A percentile compares a stretch with the other conserved stretches of the same genome.
These are phyloP conservation scores for Microdon myrmicae DNA, from an alignment of 2,888 invertebrate species.

Conservation along the genomic window DNA sequence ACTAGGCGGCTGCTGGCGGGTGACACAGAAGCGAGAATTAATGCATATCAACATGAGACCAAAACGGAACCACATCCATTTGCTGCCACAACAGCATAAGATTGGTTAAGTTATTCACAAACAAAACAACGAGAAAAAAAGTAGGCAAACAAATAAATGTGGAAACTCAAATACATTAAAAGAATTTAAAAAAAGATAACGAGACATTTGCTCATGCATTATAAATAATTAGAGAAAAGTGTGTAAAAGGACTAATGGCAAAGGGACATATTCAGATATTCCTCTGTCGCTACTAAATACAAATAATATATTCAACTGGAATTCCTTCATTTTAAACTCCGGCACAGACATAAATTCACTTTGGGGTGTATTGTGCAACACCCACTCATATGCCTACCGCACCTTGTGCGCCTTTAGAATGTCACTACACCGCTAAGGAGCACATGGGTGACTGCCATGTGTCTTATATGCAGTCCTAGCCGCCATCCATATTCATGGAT, in stretches of 20 bases:
- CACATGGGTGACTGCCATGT: conserved; percentile 3
- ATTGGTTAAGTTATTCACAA: conserved; percentile 43
- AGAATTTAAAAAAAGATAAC: too few relatives aligned
- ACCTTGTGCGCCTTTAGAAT: conserved; percentile 26
- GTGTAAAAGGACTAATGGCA: conserved; percentile 9
- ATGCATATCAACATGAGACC: conserved; percentile 18
- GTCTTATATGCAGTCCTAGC: conserved; percentile 14
- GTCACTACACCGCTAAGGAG: too few relatives aligned
- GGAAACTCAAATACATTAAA: too few relatives aligned
- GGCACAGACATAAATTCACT: neutral
- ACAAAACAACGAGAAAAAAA: conserved; percentile 15
- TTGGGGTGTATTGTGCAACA: neutral
- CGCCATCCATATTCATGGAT: conserved; percentile 28
- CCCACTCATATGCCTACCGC: conserved; percentile 6
- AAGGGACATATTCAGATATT: conserved; percentile 46
- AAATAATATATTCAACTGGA: conserved; percentile 45
- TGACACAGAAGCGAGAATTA: conserved; percentile 20
- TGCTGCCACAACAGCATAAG: conserved; percentile 34
- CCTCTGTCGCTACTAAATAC: conserved; percentile 43
- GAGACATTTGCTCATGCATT: too few relatives aligned
- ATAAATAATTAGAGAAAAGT: conserved; percentile 41
- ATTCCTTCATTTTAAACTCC: conserved; percentile 40
- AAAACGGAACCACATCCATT: conserved; percentile 38
- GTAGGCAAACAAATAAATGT: neutral
- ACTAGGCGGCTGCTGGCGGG: neutral